Evolutionary conservation across 2,888 invertebrate species (phyloP).

Genomic region (Andrena bucephala): DNA sequence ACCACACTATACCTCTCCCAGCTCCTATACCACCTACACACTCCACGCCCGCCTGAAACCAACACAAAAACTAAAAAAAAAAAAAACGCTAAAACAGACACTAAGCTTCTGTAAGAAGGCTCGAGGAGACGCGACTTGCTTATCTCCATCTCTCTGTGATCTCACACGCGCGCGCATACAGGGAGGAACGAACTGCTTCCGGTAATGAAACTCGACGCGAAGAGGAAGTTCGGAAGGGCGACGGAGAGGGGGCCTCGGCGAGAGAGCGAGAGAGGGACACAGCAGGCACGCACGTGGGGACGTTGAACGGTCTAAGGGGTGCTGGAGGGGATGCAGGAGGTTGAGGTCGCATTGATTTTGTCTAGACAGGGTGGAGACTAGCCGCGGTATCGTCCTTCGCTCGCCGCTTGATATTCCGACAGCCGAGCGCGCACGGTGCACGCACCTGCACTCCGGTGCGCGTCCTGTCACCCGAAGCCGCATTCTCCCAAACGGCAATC

Average conservation of each 20-base stretch:
- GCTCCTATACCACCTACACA: no score
- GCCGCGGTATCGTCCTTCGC: conserved; percentile 76
- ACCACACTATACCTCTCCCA: no score
- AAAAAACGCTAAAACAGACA: no score
- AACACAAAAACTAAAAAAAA: no score
- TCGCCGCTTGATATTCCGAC: conserved; percentile 67
- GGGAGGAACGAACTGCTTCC: conserved; percentile 55
- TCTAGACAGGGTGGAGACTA: conserved; percentile 83
- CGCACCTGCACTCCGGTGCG: conserved; percentile 48
- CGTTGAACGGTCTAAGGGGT: conserved; percentile 68
- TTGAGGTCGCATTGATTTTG: conserved; percentile 84
- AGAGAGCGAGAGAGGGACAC: conserved; percentile 37
- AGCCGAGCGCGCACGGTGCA: conserved; percentile 48
- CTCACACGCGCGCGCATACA: no score
- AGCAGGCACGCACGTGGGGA: conserved; percentile 65
- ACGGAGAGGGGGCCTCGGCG: neutral
- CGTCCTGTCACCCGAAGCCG: neutral
- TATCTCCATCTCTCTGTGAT: no score
- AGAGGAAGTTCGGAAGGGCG: conserved; percentile 51
- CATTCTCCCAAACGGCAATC: neutral
- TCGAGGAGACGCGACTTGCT: no score
- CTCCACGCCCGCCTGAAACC: no score
- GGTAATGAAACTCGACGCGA: conserved; percentile 65
- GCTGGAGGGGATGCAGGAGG: conserved; percentile 72
- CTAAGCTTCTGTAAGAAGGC: no score